phyloP scores from a whole-genome alignment of 2,888 invertebrate species.

The Epinotia brunnichana region DNA sequence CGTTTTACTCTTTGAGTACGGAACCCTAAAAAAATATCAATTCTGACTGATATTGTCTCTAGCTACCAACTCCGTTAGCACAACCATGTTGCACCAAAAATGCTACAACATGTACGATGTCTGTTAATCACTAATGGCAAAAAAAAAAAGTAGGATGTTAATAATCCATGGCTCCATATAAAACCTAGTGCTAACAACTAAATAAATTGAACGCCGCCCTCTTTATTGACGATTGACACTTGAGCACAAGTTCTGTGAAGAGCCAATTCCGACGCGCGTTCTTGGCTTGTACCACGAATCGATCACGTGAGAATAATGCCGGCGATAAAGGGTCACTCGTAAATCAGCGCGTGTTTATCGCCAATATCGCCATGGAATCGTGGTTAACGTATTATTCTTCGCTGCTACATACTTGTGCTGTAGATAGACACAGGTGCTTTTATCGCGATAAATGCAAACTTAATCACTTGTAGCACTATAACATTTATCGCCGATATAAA shows the following conservation, averaged over 20 bases:
- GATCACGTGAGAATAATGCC: conserved; percentile 9
- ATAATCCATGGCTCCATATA: neutral
- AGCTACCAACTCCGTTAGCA: too few relatives aligned
- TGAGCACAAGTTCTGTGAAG: conserved; percentile 23
- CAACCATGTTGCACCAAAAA: too few relatives aligned
- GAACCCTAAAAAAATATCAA: too few relatives aligned
- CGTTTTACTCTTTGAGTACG: too few relatives aligned
- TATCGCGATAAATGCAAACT: too few relatives aligned
- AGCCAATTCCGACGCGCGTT: conserved; percentile 9
- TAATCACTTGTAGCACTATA: too few relatives aligned
- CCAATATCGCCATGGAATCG: neutral
- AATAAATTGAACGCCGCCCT: conserved; percentile 4
- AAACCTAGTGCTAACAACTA: conserved; percentile 5
- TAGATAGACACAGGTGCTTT: too few relatives aligned
- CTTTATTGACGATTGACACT: conserved; percentile 17
- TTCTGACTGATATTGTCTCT: too few relatives aligned
- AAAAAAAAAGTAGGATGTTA: neutral
- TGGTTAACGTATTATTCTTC: neutral
- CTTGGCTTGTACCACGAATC: conserved; percentile 18
- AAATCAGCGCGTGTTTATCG: conserved; percentile 9
- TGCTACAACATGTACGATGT: too few relatives aligned
- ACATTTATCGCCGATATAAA: too few relatives aligned
- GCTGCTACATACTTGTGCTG: neutral
- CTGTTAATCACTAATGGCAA: too few relatives aligned
- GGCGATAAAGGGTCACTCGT: conserved; percentile 16